Evolutionary conservation across 1,140 invertebrate genomes (phyloP).

Genomic region (Pantala flavescens): DNA sequence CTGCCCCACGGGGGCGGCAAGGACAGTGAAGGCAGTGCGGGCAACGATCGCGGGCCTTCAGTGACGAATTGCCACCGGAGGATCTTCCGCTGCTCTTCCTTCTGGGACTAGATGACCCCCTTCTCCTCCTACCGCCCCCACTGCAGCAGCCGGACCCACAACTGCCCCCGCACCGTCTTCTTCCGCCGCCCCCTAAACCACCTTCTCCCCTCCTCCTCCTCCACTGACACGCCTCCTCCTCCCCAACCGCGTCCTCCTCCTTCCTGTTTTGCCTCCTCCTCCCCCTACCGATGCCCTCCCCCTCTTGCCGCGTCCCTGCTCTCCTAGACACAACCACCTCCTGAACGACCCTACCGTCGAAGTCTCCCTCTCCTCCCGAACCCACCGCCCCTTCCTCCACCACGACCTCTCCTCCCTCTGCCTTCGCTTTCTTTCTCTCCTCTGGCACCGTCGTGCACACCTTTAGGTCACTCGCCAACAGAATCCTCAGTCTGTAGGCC

Average conservation of each 20-base stretch:
- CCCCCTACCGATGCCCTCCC: not conserved
- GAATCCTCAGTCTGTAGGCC: not conserved
- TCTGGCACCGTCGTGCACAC: not conserved
- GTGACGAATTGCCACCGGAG: not conserved
- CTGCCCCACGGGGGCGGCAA: not conserved
- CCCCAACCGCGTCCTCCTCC: not conserved
- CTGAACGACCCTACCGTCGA: not conserved
- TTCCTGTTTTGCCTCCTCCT: not conserved
- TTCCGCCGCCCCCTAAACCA: not conserved
- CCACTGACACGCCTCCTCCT: not conserved
- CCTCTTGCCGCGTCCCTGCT: not conserved
- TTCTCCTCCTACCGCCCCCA: not conserved
- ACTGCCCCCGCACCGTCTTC: not conserved
- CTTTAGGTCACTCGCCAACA: not conserved
- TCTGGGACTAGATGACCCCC: not conserved
- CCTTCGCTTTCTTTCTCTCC: not conserved
- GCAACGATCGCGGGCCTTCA: not conserved
- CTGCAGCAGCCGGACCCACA: slow-evolving; percentile 1
- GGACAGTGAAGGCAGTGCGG: not conserved
- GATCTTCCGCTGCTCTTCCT: not conserved
- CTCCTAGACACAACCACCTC: not conserved
- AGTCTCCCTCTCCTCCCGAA: not conserved
- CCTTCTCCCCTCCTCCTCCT: not conserved
- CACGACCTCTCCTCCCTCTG: not conserved
- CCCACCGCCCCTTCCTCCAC: not conserved